These are phyloP conservation scores for Vombatus ursinus DNA, from an alignment of 2,113 vertebrate species.

Conservation along the genomic window DNA sequence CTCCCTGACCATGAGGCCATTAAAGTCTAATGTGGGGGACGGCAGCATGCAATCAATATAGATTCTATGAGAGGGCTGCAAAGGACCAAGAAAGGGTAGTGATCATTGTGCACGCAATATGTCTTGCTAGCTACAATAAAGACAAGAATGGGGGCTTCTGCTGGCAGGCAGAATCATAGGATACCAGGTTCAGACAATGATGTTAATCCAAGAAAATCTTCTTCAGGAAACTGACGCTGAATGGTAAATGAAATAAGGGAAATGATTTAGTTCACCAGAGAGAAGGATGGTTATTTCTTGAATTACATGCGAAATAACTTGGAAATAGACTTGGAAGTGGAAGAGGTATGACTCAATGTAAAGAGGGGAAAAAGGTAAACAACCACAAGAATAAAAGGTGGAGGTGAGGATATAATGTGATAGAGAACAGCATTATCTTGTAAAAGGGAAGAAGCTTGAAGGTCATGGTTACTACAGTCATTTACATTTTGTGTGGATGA, in stretches of 20 bases:
- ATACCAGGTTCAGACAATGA: not conserved
- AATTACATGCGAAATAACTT: not conserved
- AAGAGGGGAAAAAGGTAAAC: not conserved
- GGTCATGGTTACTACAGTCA: not conserved
- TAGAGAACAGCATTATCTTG: not conserved
- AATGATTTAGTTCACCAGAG: not conserved
- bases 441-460: not conserved
- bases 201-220: not conserved
- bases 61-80: not conserved
- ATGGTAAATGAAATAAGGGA: not conserved
- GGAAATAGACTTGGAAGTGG: not conserved
- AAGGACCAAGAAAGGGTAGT: not conserved
- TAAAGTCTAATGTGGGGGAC: not conserved
- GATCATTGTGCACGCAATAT: not conserved
- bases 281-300: not conserved
- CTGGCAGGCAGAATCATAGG: not conserved
- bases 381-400: not conserved
- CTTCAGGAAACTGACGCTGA: not conserved
- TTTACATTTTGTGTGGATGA: not conserved
- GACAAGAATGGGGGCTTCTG: not conserved
- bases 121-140: not conserved
- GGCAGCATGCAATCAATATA: not conserved
- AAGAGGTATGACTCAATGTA: not conserved
- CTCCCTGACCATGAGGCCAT: not conserved
- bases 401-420: not conserved